phyloP scores from a whole-genome alignment of 2,797 vertebrate genomes.

The Sebastes oblongus region DNA sequence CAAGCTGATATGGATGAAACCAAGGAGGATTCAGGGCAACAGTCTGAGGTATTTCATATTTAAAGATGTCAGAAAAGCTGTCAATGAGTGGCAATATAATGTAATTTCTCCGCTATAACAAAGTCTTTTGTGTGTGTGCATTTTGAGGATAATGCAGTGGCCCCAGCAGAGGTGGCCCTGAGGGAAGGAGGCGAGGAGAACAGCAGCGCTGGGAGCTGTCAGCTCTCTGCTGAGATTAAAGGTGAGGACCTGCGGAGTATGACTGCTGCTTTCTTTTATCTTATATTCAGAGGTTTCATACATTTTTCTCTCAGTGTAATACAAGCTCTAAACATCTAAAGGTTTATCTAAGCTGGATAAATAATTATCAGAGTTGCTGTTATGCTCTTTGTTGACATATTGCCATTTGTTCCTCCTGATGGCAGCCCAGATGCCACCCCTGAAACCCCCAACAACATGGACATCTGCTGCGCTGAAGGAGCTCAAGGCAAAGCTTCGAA shows the following conservation, averaged over 20 bases:
- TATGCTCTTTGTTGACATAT: background rate
- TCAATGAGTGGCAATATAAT: background rate
- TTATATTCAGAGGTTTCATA: background rate
- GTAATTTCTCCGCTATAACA: conserved; percentile 18
- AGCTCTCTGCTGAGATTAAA: conserved; percentile 80
- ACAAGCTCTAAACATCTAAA: background rate
- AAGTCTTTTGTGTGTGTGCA: conserved; percentile 40
- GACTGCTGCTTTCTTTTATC: conserved; percentile 43
- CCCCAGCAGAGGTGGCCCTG: conserved; percentile 59
- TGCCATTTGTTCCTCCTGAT: conserved; percentile 11
- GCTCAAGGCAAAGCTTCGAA: conserved; percentile 91
- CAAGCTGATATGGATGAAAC: conserved; percentile 70
- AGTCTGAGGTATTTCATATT: conserved; percentile 57
- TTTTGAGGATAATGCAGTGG: conserved; percentile 79
- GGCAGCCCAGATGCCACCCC: conserved; percentile 86
- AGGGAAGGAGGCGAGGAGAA: conserved; percentile 86
- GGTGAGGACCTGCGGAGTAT: conserved; percentile 67
- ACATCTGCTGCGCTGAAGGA: conserved; percentile 91
- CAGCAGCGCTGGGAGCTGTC: conserved; percentile 85
- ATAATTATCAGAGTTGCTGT: background rate
- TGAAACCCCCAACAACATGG: conserved; percentile 90
- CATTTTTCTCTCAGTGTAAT: background rate
- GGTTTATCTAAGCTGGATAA: background rate
- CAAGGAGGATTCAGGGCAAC: conserved; percentile 42
- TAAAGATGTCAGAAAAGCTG: background rate